Evolutionary conservation across 1,140 invertebrate genomes (phyloP).

Genomic region (Drosophila neocordata): DNA sequence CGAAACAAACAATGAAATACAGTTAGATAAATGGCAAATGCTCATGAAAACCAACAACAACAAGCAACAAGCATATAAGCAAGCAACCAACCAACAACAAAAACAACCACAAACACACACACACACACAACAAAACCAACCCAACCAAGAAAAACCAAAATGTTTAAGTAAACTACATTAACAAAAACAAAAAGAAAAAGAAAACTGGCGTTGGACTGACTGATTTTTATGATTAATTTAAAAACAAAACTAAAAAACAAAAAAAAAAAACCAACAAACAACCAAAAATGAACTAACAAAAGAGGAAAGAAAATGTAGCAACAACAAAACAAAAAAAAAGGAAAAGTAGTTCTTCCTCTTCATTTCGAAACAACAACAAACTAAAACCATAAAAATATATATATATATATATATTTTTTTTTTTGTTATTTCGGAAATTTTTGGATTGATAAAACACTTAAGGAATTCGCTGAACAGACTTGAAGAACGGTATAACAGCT

Average conservation of each 20-base stretch:
- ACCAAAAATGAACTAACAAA: not conserved
- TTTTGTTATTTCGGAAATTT: slow-evolving; percentile 8
- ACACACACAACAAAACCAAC: slow-evolving; percentile 38
- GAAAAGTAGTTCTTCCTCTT: too few species aligned
- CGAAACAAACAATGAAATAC: not conserved
- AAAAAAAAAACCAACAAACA: slow-evolving; percentile 11
- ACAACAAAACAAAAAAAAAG: too few species aligned
- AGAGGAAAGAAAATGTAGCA: not conserved
- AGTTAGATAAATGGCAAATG: not conserved
- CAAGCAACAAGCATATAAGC: slow-evolving; percentile 17
- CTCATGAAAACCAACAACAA: slow-evolving; percentile 32
- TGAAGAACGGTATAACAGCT: slow-evolving; percentile 28
- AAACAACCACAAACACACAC: slow-evolving; percentile 30
- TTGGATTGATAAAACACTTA: slow-evolving; percentile 48
- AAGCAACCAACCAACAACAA: slow-evolving; percentile 32
- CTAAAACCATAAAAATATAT: too few species aligned
- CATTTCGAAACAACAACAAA: slow-evolving; percentile 35
- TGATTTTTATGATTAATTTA: slow-evolving; percentile 79
- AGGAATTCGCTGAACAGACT: slow-evolving; percentile 71
- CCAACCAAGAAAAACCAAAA: slow-evolving; percentile 27
- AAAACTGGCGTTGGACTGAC: slow-evolving; percentile 70
- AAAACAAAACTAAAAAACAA: slow-evolving; percentile 20
- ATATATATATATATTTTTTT: slow-evolving; percentile 20
- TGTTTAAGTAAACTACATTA: slow-evolving; percentile 3
- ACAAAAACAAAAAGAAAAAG: slow-evolving; percentile 38